These are phyloP conservation scores for Alethe diademata DNA, from an alignment of 2,113 vertebrate genomes.

Conservation along the genomic window DNA sequence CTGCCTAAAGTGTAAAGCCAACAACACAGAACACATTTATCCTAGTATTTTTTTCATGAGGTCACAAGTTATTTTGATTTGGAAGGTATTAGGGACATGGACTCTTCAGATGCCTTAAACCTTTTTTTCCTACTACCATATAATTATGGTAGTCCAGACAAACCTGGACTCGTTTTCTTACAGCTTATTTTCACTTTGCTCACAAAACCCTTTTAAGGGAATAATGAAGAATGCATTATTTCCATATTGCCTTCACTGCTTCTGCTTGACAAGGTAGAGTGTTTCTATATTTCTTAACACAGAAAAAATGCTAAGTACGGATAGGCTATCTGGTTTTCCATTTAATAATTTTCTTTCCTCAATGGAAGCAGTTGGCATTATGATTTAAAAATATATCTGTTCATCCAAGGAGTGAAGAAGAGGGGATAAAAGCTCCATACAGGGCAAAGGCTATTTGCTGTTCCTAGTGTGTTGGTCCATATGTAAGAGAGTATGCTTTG, in stretches of 20 bases:
- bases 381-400: not conserved
- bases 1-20: not conserved
- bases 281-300: not conserved
- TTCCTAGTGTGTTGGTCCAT: not conserved
- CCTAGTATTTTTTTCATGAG: not conserved
- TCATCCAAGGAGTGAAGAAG: not conserved
- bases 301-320: not conserved
- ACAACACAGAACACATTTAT: not conserved
- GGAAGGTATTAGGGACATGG: not conserved
- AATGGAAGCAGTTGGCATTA: fast-evolving
- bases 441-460: not conserved
- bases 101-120: not conserved
- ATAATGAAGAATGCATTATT: not conserved
- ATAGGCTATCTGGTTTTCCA: not conserved
- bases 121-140: not conserved
- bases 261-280: not conserved
- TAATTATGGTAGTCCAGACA: not conserved
- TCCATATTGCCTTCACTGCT: not conserved
- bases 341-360: not conserved
- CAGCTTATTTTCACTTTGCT: not conserved
- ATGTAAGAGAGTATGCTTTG: not conserved
- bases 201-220: not conserved
- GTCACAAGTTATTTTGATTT: not conserved
- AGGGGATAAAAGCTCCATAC: not conserved
- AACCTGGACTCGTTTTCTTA: not conserved